Evolutionary conservation across 2,113 vertebrate genomes (phyloP).

Genomic region (Malurus alboscapulatus): DNA sequence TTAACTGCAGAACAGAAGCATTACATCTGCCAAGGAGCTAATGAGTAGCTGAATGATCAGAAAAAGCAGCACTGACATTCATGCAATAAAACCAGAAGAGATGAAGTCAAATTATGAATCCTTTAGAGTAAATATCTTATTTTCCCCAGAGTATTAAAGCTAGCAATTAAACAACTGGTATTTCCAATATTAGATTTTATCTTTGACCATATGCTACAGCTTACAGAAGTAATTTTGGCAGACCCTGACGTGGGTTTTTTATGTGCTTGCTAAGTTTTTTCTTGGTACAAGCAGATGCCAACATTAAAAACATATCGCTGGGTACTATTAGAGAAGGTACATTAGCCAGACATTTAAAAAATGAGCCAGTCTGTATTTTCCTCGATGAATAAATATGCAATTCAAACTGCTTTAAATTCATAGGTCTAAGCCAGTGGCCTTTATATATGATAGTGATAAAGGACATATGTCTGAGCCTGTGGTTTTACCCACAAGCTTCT

Average conservation of each 20-base stretch:
- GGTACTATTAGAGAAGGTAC: not conserved
- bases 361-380: not conserved
- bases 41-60: slow-evolving; percentile 5
- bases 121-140: slow-evolving; percentile 35
- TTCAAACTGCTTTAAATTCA: not conserved
- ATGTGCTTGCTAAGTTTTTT: slow-evolving; percentile 8
- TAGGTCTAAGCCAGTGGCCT: not conserved
- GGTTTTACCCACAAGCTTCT: not conserved
- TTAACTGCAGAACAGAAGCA: not conserved
- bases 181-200: slow-evolving; percentile 55
- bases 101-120: slow-evolving; percentile 21
- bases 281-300: slow-evolving; percentile 18
- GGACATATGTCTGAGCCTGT: not conserved
- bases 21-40: slow-evolving; percentile 8
- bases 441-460: not conserved
- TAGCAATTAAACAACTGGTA: slow-evolving; percentile 38
- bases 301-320: slow-evolving; percentile 10
- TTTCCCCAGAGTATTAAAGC: slow-evolving; percentile 7
- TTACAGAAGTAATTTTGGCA: slow-evolving; percentile 38
- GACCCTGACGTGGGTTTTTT: slow-evolving; percentile 27
- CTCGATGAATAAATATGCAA: not conserved
- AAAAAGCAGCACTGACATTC: not conserved
- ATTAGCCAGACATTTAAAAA: not conserved
- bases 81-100: slow-evolving; percentile 4
- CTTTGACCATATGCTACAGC: slow-evolving; percentile 39